Conservation (phyloP, 2,888 invertebrate species). For the Fragum sueziense region DNA sequence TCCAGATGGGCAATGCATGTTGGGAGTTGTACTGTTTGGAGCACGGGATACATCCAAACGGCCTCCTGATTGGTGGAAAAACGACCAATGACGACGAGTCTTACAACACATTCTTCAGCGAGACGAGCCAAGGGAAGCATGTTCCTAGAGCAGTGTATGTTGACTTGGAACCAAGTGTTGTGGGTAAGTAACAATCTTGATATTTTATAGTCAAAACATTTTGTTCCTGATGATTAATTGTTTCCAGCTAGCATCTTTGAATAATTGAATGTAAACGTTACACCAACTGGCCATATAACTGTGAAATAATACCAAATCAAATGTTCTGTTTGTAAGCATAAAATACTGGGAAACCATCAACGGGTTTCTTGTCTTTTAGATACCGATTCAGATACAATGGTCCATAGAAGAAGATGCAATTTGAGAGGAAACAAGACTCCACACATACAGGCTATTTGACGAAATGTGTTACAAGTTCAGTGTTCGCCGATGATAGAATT, state of each 20-base stretch:
- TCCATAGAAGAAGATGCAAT: too few relatives aligned
- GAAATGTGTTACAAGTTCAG: too few relatives aligned
- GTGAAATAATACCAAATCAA: neutral
- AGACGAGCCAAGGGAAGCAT: slow-evolving; percentile 97
- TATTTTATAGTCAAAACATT: neutral
- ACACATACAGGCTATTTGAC: too few relatives aligned
- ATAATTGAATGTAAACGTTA: neutral
- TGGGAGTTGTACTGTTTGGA: slow-evolving; percentile 85
- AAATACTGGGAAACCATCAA: neutral
- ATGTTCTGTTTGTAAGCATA: neutral
- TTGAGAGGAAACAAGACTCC: too few relatives aligned
- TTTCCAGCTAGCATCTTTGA: neutral
- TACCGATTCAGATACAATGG: too few relatives aligned
- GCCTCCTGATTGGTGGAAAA: slow-evolving; percentile 71
- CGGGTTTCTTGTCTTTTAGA: too few relatives aligned
- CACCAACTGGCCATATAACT: neutral
- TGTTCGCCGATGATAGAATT: too few relatives aligned
- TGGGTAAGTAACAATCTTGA: slow-evolving; percentile 86
- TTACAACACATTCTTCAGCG: slow-evolving; percentile 90
- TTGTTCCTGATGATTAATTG: neutral
- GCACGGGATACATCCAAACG: slow-evolving; percentile 84
- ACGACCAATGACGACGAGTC: slow-evolving; percentile 86
- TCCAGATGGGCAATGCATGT: slow-evolving; percentile 82
- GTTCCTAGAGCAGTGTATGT: slow-evolving; percentile 86
- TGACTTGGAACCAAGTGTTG: slow-evolving; percentile 97